Conservation (phyloP, 2,797 vertebrate species). For the Antennarius maculatus region DNA sequence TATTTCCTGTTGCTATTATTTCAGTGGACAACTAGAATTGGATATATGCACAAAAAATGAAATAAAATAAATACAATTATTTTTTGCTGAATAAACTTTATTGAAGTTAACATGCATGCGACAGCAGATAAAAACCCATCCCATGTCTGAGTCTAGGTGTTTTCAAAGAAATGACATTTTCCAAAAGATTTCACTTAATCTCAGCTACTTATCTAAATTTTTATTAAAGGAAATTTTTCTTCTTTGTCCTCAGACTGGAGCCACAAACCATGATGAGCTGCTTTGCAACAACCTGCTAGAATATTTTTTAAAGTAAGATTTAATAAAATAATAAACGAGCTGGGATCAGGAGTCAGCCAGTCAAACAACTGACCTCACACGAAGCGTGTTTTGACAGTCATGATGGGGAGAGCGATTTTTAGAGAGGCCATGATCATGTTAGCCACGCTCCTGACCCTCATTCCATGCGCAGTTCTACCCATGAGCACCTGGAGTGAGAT, state of each 20-base stretch:
- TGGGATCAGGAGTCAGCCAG: not conserved
- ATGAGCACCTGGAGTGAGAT: slow-evolving; percentile 35
- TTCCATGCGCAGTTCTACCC: slow-evolving; percentile 19
- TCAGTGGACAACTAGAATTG: too few species aligned
- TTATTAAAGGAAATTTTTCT: not conserved
- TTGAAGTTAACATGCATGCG: not conserved
- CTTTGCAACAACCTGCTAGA: not conserved
- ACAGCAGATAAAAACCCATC: not conserved
- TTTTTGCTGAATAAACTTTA: not conserved
- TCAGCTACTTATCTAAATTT: too few species aligned
- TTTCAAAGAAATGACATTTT: too few species aligned
- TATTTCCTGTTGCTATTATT: too few species aligned
- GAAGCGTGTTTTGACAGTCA: slow-evolving; percentile 57
- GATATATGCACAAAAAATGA: not conserved
- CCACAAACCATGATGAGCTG: not conserved
- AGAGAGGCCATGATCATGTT: slow-evolving; percentile 38
- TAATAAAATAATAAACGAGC: not conserved
- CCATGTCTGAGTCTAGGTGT: too few species aligned
- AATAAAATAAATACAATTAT: not conserved
- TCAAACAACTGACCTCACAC: not conserved
- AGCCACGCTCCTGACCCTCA: slow-evolving; percentile 41
- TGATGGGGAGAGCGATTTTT: slow-evolving; percentile 41
- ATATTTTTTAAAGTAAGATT: not conserved
- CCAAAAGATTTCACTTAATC: too few species aligned
- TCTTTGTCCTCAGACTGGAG: not conserved